Percentiles rank a stretch among this genome's conserved stretches.
Evolutionary conservation across 2,113 vertebrate genomes (phyloP).

Genomic region (Pachycephala philippinensis): DNA sequence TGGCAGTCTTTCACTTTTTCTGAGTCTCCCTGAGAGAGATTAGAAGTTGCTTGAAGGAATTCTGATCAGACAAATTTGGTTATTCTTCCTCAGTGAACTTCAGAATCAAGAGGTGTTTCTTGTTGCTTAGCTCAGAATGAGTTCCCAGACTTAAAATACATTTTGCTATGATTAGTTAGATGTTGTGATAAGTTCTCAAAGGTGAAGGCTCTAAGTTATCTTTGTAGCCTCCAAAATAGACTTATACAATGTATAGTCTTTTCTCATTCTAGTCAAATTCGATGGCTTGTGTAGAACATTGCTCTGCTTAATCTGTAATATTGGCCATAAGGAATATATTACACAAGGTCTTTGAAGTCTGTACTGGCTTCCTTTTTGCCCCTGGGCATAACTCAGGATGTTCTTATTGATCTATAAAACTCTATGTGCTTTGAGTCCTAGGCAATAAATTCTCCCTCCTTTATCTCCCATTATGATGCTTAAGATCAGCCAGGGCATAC

Average conservation of each 20-base stretch:
- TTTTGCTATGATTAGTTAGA: background rate
- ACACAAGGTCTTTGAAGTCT: conserved; percentile 60
- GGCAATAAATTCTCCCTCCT: conserved; percentile 59
- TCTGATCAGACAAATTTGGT: background rate
- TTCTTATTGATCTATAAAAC: conserved; percentile 66
- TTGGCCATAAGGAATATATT: conserved; percentile 60
- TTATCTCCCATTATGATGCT: conserved; percentile 41
- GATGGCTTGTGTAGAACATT: background rate
- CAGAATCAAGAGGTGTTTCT: background rate
- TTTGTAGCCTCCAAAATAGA: background rate
- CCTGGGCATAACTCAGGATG: conserved; percentile 52
- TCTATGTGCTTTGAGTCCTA: conserved; percentile 40
- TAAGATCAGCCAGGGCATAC: background rate
- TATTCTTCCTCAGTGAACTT: background rate
- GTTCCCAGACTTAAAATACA: background rate
- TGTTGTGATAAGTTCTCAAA: background rate
- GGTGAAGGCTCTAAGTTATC: background rate
- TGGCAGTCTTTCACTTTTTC: background rate
- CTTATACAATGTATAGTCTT: background rate
- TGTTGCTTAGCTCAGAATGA: background rate
- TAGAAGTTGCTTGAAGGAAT: background rate
- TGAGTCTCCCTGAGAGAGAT: background rate
- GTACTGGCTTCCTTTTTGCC: conserved; percentile 57
- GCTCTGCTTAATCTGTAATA: conserved; percentile 47
- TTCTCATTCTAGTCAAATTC: background rate